Conservation (phyloP, 2,797 vertebrate species). For the Phalanger gymnotis region DNA sequence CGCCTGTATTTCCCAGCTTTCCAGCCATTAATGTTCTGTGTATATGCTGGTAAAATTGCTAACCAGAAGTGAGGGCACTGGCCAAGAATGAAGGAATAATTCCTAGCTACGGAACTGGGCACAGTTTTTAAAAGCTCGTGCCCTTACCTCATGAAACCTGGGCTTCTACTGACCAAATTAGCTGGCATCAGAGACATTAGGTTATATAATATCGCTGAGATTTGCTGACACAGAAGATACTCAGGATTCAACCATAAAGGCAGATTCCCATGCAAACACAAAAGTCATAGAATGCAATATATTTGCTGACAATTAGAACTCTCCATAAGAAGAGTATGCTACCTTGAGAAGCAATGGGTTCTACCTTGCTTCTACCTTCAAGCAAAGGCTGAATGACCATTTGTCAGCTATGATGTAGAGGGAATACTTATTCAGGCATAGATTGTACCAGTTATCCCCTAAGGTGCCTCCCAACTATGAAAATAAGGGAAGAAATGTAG, state of each 20-base stretch:
- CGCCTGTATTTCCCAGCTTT: not conserved
- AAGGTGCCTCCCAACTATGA: not conserved
- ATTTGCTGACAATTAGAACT: not conserved
- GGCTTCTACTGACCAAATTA: not conserved
- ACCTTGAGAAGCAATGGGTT: not conserved
- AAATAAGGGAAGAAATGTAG: not conserved
- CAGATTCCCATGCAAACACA: not conserved
- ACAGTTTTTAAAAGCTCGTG: not conserved
- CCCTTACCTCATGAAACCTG: not conserved
- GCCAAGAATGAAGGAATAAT: not conserved
- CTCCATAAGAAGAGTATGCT: not conserved
- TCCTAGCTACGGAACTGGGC: not conserved
- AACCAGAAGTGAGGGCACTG: not conserved
- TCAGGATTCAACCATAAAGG: not conserved
- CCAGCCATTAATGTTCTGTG: not conserved
- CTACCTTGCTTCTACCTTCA: not conserved
- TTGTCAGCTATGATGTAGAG: not conserved
- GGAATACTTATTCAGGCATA: not conserved
- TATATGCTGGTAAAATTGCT: not conserved
- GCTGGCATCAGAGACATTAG: not conserved
- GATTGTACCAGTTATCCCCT: not conserved
- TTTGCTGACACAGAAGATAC: not conserved
- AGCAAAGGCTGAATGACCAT: not conserved
- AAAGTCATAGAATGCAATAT: not conserved
- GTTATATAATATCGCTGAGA: not conserved